Conservation (phyloP, 2,888 invertebrate species). For the Linnaemya vulpina region DNA sequence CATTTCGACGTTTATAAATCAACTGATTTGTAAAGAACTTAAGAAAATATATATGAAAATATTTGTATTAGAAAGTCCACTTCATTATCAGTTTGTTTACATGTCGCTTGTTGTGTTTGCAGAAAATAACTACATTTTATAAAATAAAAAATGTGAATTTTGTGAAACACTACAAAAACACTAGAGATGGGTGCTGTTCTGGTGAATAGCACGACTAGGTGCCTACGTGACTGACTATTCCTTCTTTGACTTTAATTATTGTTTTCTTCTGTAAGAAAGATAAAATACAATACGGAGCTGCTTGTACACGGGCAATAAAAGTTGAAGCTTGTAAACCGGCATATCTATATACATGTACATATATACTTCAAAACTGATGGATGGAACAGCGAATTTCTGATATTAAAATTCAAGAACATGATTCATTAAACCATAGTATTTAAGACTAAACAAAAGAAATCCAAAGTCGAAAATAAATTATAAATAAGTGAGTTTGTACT, state of each 20-base stretch:
- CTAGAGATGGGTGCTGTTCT: not conserved
- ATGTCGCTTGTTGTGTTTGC: not conserved
- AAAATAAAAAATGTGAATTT: not conserved
- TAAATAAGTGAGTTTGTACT: not conserved
- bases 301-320: too few species aligned
- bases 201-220: not conserved
- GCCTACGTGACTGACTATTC: not conserved
- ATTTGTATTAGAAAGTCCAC: conserved; percentile 14
- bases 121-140: not conserved
- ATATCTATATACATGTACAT: too few species aligned
- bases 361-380: too few species aligned
- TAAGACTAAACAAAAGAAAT: too few species aligned
- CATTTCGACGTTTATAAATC: conserved; percentile 24
- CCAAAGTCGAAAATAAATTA: too few species aligned
- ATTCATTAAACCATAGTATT: too few species aligned
- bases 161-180: not conserved
- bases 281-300: too few species aligned
- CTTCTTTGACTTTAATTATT: too few species aligned
- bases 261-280: too few species aligned
- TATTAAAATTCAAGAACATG: too few species aligned
- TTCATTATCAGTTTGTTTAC: conserved; percentile 60
- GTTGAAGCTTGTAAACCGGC: too few species aligned
- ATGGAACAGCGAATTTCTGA: too few species aligned
- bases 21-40: conserved; percentile 36
- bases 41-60: conserved; percentile 28